Evolutionary conservation across 2,797 vertebrate genomes (phyloP).

Genomic region (Phoeniculus purpureus): DNA sequence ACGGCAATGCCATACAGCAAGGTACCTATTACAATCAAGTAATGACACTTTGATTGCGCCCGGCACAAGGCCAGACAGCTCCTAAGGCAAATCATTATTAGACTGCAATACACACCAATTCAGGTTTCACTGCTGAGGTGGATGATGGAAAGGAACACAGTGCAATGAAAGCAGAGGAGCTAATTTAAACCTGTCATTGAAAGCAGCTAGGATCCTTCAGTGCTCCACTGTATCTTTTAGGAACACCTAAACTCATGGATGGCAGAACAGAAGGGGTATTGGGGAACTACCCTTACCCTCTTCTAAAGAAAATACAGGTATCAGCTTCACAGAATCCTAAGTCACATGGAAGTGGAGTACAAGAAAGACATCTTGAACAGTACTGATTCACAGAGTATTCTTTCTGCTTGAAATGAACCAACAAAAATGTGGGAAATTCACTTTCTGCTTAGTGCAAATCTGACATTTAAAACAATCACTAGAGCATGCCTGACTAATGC

Average conservation of each 20-base stretch:
- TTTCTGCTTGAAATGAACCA: background rate
- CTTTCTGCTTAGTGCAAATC: background rate
- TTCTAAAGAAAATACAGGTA: background rate
- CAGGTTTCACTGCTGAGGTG: background rate
- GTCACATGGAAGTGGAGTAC: background rate
- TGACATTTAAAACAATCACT: background rate
- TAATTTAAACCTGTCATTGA: conserved; percentile 6
- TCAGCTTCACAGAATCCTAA: background rate
- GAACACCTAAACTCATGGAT: background rate
- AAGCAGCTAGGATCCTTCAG: background rate
- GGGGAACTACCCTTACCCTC: background rate
- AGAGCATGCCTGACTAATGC: background rate
- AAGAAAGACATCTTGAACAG: background rate
- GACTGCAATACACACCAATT: background rate
- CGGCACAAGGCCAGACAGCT: conserved; percentile 41
- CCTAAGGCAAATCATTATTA: conserved; percentile 17
- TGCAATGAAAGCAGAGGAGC: conserved; percentile 5
- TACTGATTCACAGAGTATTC: background rate
- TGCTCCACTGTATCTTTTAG: background rate
- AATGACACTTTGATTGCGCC: background rate
- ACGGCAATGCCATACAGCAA: background rate
- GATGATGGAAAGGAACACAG: conserved; percentile 4
- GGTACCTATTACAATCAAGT: background rate
- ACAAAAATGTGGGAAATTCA: accelerated
- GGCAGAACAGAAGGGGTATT: accelerated